These are phyloP conservation scores for Nymphalis c-album DNA, from an alignment of 2,888 invertebrate species.

Conservation along the genomic window DNA sequence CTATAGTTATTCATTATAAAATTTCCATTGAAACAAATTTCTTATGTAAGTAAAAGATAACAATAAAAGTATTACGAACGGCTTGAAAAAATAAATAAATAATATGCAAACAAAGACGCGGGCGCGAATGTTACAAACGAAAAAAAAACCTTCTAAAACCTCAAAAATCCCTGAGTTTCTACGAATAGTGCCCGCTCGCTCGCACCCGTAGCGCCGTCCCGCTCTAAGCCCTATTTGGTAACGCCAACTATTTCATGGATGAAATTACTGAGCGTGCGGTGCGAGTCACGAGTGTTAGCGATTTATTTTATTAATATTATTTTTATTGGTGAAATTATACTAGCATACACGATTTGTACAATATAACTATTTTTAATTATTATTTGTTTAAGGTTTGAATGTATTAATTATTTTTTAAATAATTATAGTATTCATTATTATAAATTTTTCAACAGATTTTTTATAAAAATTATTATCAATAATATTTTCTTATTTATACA, in stretches of 20 bases:
- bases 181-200: conserved; percentile 47
- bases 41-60: neutral
- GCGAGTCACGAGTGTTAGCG: conserved; percentile 38
- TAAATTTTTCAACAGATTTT: no score
- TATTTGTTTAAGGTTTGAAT: no score
- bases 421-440: no score
- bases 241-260: conserved; percentile 82
- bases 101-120: conserved; percentile 14
- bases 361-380: no score
- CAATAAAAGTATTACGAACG: neutral
- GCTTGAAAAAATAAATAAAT: neutral
- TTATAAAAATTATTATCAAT: no score
- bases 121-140: conserved; percentile 4
- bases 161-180: conserved; percentile 63
- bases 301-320: conserved; percentile 1
- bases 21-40: no score
- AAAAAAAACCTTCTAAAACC: conserved; percentile 44
- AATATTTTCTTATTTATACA: no score
- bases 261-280: conserved; percentile 69
- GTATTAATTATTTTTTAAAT: neutral
- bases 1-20: no score
- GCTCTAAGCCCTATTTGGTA: conserved; percentile 80
- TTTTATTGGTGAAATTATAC: neutral
- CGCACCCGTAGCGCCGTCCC: conserved; percentile 55
- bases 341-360: no score